Evolutionary conservation across 2,113 vertebrate genomes (phyloP), one percentile per base, ranked within the genome.

Genomic region (Macheiramphus alcinus): DNA sequence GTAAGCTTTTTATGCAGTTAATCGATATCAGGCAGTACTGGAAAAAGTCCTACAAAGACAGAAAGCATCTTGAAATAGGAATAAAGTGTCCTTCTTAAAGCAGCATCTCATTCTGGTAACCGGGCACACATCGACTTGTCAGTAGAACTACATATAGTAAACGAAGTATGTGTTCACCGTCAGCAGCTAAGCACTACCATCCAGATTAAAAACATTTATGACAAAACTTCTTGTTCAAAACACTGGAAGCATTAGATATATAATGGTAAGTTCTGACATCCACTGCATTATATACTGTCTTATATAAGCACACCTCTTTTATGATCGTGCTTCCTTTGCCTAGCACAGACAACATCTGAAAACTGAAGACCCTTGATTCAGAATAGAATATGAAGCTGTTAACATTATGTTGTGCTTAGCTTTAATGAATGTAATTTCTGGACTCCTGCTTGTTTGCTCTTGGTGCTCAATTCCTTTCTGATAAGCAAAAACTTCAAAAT

Each of bases 21-120:
- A 95, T 88, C 81, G 59, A 62, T 88, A 92, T 40, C 31, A 40
- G 36, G 16, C 29, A 80, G 34, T 56, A 67, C 27, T 38, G 55
- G 50, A 47, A 93, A 82, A 89, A 72, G 56, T 81, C 31, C 48
- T 75, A 74, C 29, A 83, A 50, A 78, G 59, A 45, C 11, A 86
- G 58, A 75, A 86, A 70, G 27, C 48, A 88, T 90, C 71, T 65
- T 80, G 61, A 88, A 95, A 93, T 16, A 90, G 78, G 90, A 96
- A 89, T 40, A 29, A 56, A 85, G 11, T 74, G 75, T 82, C 62
- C 55, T 89, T 61, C 50, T 68, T 79, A 47, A 80, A 86, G 58
- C 32, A 93, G 82, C 42, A 34, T 76, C 62, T 86, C 58, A 32
- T 62, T 72, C 71, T 42, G 48, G 75, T 48, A 71, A 80, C 1